Evolutionary conservation across 2,113 vertebrate species (phyloP), one percentile per base, ranked within the genome.

Genomic region (Cryptoleucopteryx plumbea): DNA sequence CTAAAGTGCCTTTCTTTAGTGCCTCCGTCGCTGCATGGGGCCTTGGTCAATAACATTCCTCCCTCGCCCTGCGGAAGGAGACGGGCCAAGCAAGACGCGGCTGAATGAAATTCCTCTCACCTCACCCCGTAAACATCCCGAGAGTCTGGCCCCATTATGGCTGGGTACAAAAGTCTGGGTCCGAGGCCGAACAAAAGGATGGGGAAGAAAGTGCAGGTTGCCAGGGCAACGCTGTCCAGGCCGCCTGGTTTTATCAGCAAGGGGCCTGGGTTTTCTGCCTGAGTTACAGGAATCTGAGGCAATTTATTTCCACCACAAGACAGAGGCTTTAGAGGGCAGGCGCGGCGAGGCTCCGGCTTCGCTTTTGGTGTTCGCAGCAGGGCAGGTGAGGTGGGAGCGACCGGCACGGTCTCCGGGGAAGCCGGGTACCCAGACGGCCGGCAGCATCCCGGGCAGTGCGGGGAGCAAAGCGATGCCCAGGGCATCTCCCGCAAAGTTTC

Each of bases 91-190:
- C 90, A 92, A 92, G 91, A 94, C 56, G 48, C 10, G 14, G 91
- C 94, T 95, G 94, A 96, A 96, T 97, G 95, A 97, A 97, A 96
- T 96, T 95, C 84, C 95, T 96, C 96, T 96, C 97, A 91, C 96
- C 96, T 97, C 96, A 96, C 88, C 95, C 97, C 77, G 36, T 92
- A 96, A 97, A 91, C 95, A 95, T 96, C 97, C 97, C 95, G 29
- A 87, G 94, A 97, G 96, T 87, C 96, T 96, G 96, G 95, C 88
- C 95, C 96, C 96, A 98, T 98, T 98, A 98, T 96, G 90, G 94
- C 96, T 96, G 97, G 96, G 95, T 97, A 98, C 97, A 98, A 98
- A 98, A 98, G 98, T 98, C 97, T 97, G 97, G 96, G 97, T 98
- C 97, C 87, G 31, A 96, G 91, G 96, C 97, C 21, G 97, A 97